phyloP scores from a whole-genome alignment of 1,140 invertebrate genomes.

The Lamellibrachia luymesi region DNA sequence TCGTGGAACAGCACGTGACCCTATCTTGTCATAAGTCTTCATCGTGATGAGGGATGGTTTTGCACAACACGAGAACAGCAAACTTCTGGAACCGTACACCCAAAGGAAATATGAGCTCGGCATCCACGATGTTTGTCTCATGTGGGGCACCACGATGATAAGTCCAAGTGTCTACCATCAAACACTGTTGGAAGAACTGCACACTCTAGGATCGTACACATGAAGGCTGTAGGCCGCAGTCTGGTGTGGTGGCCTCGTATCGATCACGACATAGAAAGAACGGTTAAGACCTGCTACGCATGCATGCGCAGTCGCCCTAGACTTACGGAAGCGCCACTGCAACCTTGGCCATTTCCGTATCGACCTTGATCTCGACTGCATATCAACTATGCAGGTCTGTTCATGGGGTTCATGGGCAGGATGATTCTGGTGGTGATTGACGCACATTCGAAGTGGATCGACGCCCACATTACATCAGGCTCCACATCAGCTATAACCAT shows the following conservation, averaged over 20 bases:
- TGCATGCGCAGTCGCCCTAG: conserved; percentile 39
- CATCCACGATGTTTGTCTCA: conserved; percentile 14
- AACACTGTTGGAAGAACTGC: conserved; percentile 12
- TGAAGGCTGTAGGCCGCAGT: not conserved
- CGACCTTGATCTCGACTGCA: conserved; percentile 32
- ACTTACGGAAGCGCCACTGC: conserved; percentile 32
- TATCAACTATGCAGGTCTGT: conserved; percentile 44
- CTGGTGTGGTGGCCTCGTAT: conserved; percentile 21
- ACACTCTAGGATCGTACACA: not conserved
- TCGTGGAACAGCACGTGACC: not conserved
- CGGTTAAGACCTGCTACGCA: not conserved
- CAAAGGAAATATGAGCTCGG: not conserved
- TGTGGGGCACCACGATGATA: conserved; percentile 12
- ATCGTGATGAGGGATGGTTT: conserved; percentile 1
- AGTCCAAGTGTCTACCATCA: conserved; percentile 4
- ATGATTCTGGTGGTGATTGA: conserved; percentile 38
- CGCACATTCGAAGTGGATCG: conserved; percentile 21
- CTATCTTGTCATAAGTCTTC: not conserved
- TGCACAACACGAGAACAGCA: not conserved
- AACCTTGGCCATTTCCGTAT: conserved; percentile 46
- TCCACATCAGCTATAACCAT: not conserved
- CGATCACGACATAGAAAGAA: conserved; percentile 14
- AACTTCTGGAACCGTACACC: not conserved
- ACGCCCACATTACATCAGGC: not conserved
- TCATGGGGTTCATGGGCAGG: conserved; percentile 45